These are phyloP conservation scores for Muschampia plurimacula DNA, from an alignment of 2,888 invertebrate species.

Conservation along the genomic window DNA sequence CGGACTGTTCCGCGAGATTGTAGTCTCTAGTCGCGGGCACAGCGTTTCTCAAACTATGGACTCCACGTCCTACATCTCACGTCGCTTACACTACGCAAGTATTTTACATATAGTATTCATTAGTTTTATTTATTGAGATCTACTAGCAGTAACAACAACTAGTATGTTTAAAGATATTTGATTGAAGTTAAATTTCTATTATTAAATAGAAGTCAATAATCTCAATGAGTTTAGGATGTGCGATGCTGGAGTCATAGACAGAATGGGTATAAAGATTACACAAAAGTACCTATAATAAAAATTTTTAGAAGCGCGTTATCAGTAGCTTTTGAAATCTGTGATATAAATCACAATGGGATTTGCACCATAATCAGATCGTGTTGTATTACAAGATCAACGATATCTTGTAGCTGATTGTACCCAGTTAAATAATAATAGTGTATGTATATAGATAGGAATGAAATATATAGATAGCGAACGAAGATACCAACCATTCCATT, in stretches of 20 bases:
- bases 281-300: neutral
- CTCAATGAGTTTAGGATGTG: neutral
- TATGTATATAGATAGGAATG: too few species aligned
- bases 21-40: constrained; percentile 40
- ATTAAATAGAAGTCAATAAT: too few species aligned
- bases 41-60: constrained; percentile 63
- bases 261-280: neutral
- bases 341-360: neutral
- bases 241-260: neutral
- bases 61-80: neutral
- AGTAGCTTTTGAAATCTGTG: neutral
- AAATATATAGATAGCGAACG: too few species aligned
- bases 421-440: too few species aligned
- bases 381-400: neutral
- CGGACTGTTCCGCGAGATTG: constrained; percentile 66
- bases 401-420: neutral
- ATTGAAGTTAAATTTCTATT: neutral
- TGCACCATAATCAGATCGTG: too few species aligned
- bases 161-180: neutral
- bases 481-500: too few species aligned
- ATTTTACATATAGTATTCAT: neutral
- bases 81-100: neutral
- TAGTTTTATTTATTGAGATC: neutral
- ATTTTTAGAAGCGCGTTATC: neutral
- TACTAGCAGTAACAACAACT: neutral